Conservation (phyloP, 1,140 invertebrate genomes). For the Drosophila ananassae region DNA sequence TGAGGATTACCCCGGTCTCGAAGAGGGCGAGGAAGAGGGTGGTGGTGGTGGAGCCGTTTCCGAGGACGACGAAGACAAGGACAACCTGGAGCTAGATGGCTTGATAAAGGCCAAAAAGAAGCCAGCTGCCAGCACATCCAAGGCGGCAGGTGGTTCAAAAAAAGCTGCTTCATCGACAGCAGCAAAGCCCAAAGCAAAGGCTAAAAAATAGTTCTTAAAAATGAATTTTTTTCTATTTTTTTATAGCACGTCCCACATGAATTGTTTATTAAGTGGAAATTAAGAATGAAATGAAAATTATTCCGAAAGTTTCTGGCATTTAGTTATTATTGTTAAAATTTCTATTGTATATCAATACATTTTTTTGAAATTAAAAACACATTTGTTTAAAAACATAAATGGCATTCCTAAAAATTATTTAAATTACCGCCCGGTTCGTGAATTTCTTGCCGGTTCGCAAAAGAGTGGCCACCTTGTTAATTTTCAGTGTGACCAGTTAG, state of each 20-base stretch:
- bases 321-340: neutral
- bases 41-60: conserved; percentile 80
- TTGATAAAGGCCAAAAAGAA: conserved; percentile 88
- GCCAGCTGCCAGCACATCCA: conserved; percentile 40
- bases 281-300: neutral
- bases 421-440: no score
- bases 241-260: neutral
- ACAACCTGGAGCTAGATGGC: conserved; percentile 89
- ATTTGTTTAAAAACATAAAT: no score
- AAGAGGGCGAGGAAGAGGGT: conserved; percentile 75
- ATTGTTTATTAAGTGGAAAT: neutral
- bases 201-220: conserved; percentile 48
- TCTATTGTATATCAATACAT: neutral
- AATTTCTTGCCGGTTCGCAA: no score
- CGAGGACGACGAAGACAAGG: conserved; percentile 86
- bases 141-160: conserved; percentile 42
- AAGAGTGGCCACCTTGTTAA: no score
- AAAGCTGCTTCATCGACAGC: conserved; percentile 38
- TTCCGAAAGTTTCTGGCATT: neutral
- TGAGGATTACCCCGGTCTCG: conserved; percentile 38
- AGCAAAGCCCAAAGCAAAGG: conserved; percentile 60
- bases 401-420: no score
- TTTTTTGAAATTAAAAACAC: no score
- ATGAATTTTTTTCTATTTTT: neutral
- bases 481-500: no score